Conservation (phyloP, 2,113 vertebrate species). For the Corythornis cristatus region DNA sequence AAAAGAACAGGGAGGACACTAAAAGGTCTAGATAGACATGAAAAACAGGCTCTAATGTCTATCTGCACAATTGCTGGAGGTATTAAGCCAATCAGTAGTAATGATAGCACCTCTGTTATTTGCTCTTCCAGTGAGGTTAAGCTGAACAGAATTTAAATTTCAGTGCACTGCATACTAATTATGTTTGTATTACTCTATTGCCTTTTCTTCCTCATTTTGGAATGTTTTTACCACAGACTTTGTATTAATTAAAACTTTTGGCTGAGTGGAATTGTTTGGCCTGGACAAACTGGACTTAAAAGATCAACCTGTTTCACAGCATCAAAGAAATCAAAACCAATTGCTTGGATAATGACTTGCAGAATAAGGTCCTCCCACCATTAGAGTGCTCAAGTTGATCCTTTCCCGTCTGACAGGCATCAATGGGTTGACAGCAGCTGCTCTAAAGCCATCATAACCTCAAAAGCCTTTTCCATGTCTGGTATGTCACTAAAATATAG, state of each 20-base stretch:
- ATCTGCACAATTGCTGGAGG: slow-evolving; percentile 12
- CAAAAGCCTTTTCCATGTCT: background rate
- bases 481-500: background rate
- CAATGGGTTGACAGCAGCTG: background rate
- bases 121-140: slow-evolving; percentile 12
- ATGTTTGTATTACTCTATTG: slow-evolving; percentile 16
- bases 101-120: slow-evolving; percentile 53
- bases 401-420: background rate
- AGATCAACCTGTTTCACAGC: background rate
- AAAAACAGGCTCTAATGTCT: slow-evolving; percentile 20
- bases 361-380: background rate
- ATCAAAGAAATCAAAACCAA: background rate
- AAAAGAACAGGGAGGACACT: background rate
- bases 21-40: background rate
- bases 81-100: slow-evolving; percentile 42
- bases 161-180: slow-evolving; percentile 21
- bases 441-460: background rate
- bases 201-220: background rate
- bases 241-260: slow-evolving; percentile 26
- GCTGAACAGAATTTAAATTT: slow-evolving; percentile 48
- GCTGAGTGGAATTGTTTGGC: background rate
- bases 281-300: background rate
- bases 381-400: background rate
- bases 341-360: background rate
- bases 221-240: background rate